A percentile compares a stretch with the other conserved stretches of the same genome.
Evolutionary conservation across 2,888 invertebrate genomes (phyloP).

Genomic region (Tricholauxania praeusta): DNA sequence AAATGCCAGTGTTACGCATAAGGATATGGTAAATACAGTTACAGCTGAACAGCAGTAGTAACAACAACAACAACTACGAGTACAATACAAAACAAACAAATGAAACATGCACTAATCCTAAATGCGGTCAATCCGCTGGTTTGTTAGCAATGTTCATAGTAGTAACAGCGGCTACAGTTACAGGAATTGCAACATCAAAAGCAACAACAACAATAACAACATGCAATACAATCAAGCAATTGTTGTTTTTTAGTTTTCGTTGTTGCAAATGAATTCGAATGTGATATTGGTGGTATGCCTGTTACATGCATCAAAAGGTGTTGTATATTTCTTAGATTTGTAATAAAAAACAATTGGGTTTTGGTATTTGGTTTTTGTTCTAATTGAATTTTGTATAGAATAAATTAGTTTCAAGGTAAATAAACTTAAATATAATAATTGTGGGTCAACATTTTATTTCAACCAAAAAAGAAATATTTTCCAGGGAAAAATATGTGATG

Average conservation of each 20-base stretch:
- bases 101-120: conserved; percentile 13
- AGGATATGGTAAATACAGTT: not conserved
- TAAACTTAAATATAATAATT: no score
- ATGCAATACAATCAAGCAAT: not conserved
- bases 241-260: conserved; percentile 7
- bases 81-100: not conserved
- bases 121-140: conserved; percentile 2
- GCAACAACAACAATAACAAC: not conserved
- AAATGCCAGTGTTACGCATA: no score
- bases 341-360: no score
- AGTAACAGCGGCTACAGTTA: not conserved
- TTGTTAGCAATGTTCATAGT: conserved; percentile 10
- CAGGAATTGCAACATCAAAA: not conserved
- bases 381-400: no score
- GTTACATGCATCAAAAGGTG: no score
- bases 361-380: no score
- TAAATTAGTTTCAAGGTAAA: no score
- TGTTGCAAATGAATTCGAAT: not conserved
- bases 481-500: no score
- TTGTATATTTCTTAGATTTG: no score
- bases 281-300: no score
- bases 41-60: not conserved
- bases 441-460: no score
- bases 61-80: not conserved
- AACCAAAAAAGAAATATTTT: no score